Evolutionary conservation across 2,888 invertebrate genomes (phyloP).

Genomic region (Choreutis nemorana): DNA sequence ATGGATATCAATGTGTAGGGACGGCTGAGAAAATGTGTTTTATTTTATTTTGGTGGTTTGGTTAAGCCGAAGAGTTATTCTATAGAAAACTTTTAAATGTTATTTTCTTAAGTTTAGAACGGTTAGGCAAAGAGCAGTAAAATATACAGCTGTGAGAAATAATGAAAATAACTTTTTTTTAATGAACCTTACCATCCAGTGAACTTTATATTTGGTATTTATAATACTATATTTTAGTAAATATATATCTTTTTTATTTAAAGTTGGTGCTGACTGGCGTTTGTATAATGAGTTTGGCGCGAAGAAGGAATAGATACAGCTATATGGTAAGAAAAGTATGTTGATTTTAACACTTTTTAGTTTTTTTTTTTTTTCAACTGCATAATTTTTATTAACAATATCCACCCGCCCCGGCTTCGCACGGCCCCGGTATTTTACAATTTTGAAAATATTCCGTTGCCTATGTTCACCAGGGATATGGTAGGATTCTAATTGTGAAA

Average conservation of each 20-base stretch:
- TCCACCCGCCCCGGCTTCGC: too few relatives aligned
- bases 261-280: conserved; percentile 88
- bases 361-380: conserved; percentile 6
- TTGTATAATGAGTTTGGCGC: conserved; percentile 85
- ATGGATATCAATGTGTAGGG: too few relatives aligned
- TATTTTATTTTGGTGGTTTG: too few relatives aligned
- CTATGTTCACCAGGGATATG: too few relatives aligned
- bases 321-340: conserved; percentile 80
- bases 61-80: too few relatives aligned
- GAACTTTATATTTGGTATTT: background rate
- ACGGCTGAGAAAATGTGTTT: too few relatives aligned
- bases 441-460: too few relatives aligned
- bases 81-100: background rate
- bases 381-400: too few relatives aligned
- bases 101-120: too few relatives aligned
- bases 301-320: conserved; percentile 85
- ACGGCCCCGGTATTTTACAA: too few relatives aligned
- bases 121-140: too few relatives aligned
- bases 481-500: too few relatives aligned
- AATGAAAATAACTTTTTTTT: background rate
- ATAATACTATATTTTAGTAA: background rate
- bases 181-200: background rate
- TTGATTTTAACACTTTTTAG: conserved; percentile 14
- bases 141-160: background rate
- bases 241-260: conserved; percentile 23